A percentile compares a stretch with the other conserved stretches of the same genome.
These are phyloP conservation scores for Pongo abelii DNA, from an alignment of 2,113 vertebrate genomes.

Conservation along the genomic window DNA sequence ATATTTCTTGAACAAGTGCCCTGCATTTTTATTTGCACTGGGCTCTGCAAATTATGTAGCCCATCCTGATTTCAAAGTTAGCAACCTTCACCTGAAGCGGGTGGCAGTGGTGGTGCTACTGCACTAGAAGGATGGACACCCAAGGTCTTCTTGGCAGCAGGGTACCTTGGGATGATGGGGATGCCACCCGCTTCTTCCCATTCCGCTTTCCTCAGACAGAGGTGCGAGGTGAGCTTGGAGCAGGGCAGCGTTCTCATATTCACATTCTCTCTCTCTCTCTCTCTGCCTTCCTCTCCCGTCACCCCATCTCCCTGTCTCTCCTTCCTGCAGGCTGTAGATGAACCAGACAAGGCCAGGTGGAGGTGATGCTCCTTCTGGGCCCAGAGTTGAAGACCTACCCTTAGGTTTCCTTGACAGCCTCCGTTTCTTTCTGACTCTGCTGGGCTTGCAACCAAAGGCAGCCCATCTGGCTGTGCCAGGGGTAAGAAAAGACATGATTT, in stretches of 20 bases:
- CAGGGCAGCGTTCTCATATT: not conserved
- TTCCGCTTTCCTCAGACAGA: not conserved
- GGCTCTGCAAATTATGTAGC: not conserved
- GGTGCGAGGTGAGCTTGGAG: not conserved
- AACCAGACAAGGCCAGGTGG: not conserved
- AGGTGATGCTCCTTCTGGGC: not conserved
- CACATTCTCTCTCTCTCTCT: not conserved
- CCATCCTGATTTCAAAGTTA: not conserved
- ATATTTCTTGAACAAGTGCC: not conserved
- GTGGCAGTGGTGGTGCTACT: not conserved
- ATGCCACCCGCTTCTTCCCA: not conserved
- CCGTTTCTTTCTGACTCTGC: not conserved
- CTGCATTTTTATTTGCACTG: not conserved
- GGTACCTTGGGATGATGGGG: not conserved
- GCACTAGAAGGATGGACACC: accelerated
- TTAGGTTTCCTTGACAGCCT: not conserved
- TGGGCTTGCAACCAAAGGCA: not conserved
- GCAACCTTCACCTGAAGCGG: not conserved
- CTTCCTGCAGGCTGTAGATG: not conserved
- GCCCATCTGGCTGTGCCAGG: not conserved
- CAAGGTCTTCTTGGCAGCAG: not conserved
- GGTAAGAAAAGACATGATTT: not conserved
- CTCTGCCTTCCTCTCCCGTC: not conserved
- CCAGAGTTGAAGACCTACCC: not conserved
- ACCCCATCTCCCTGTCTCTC: too few relatives aligned